Percentiles rank a stretch among this genome's conserved stretches.
These are phyloP conservation scores for Eustalomyia histrio DNA, from an alignment of 2,888 invertebrate species.

Conservation along the genomic window DNA sequence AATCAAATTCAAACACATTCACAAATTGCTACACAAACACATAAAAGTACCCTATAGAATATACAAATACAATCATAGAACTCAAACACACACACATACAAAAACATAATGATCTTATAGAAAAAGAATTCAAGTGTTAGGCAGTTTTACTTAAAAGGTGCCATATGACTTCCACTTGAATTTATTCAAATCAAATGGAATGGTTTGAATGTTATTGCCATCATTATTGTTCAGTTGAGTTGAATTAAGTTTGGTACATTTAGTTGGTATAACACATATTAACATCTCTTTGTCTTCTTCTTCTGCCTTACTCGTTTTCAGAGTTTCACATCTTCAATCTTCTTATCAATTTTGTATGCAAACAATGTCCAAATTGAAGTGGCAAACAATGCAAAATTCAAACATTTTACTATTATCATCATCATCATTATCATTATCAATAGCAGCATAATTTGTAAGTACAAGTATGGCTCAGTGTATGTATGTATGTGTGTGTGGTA, in stretches of 20 bases:
- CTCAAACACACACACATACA: neutral
- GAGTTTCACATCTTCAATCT: slow-evolving; percentile 3
- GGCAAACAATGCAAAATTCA: slow-evolving; percentile 65
- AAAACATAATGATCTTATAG: neutral
- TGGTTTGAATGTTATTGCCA: slow-evolving; percentile 22
- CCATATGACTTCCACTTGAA: slow-evolving; percentile 9
- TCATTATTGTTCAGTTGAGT: slow-evolving; percentile 47
- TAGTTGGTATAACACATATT: no score
- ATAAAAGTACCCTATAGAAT: neutral
- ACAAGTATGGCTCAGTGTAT: slow-evolving; percentile 1
- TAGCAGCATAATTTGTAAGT: slow-evolving; percentile 16
- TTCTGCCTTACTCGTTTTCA: neutral
- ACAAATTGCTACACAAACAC: slow-evolving; percentile 1
- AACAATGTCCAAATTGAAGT: slow-evolving; percentile 75
- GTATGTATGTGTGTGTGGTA: neutral
- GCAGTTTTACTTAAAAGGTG: slow-evolving; percentile 6
- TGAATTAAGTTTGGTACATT: slow-evolving; percentile 13
- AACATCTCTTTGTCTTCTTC: slow-evolving; percentile 20
- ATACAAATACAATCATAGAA: neutral
- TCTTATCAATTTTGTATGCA: slow-evolving; percentile 75
- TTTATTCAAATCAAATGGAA: slow-evolving; percentile 31
- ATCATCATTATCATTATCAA: slow-evolving; percentile 8
- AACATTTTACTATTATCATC: slow-evolving; percentile 22
- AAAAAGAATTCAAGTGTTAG: slow-evolving; percentile 4
- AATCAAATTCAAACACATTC: slow-evolving; percentile 17